A percentile compares a stretch with the other conserved stretches of the same genome.
phyloP scores from a whole-genome alignment of 2,888 invertebrate genomes.

The Epistrophe grossulariae region DNA sequence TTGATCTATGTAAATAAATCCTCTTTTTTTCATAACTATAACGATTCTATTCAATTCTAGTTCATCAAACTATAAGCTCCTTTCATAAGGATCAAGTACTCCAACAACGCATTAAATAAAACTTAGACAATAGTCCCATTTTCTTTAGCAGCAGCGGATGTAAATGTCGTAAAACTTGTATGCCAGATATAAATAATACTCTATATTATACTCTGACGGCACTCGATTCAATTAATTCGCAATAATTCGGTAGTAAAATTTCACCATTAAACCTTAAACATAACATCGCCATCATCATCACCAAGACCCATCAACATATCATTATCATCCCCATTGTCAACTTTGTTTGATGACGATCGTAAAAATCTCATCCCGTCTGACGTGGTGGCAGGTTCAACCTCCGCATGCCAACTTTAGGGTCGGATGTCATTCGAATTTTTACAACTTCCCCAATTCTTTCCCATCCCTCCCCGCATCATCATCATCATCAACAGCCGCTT shows the following conservation, averaged over 20 bases:
- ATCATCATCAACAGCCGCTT: constrained; percentile 19
- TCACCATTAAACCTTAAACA: constrained; percentile 66
- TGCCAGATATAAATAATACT: constrained; percentile 52
- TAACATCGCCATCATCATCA: constrained; percentile 61
- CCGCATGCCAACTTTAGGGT: constrained; percentile 18
- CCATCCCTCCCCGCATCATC: background rate
- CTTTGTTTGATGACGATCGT: constrained; percentile 75
- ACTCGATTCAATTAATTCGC: constrained; percentile 76
- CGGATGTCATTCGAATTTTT: constrained; percentile 81
- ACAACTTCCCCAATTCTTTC: constrained; percentile 80
- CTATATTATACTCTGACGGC: constrained; percentile 12
- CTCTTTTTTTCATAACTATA: too few relatives aligned
- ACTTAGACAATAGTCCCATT: constrained; percentile 40
- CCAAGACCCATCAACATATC: constrained; percentile 65
- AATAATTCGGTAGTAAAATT: constrained; percentile 74
- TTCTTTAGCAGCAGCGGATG: constrained; percentile 35
- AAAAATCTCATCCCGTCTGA: constrained; percentile 62
- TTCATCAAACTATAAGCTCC: background rate
- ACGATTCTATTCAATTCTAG: background rate
- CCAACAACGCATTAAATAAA: constrained; percentile 33
- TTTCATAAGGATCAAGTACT: constrained; percentile 36
- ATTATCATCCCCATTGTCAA: constrained; percentile 75
- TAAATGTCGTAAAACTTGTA: constrained; percentile 64
- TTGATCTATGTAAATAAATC: too few relatives aligned
- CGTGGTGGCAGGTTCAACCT: constrained; percentile 35